Percentiles rank a stretch among this genome's conserved stretches.
These are phyloP conservation scores for Acleris holmiana DNA, from an alignment of 2,888 invertebrate genomes.

Conservation along the genomic window DNA sequence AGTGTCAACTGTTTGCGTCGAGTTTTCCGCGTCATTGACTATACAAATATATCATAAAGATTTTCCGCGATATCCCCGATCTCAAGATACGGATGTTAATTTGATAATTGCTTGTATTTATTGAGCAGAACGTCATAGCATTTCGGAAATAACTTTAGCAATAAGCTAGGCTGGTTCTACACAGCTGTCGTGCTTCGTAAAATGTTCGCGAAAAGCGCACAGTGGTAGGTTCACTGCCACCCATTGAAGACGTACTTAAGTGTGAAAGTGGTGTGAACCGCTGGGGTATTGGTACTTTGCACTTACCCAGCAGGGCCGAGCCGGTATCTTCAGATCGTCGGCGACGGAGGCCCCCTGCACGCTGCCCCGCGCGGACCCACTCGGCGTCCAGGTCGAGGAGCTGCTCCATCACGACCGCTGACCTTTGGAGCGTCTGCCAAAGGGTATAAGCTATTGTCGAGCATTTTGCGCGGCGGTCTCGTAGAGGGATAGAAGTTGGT, in stretches of 20 bases:
- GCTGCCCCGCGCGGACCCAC: constrained; percentile 9
- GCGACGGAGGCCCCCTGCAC: neutral
- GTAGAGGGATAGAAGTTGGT: no score
- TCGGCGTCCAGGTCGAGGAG: constrained; percentile 29
- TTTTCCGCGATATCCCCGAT: neutral
- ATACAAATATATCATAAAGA: constrained; percentile 7
- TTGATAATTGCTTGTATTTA: no score
- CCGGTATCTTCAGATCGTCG: constrained; percentile 12
- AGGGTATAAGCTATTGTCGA: no score
- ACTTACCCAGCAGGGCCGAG: neutral
- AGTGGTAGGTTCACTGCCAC: no score
- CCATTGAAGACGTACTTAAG: no score
- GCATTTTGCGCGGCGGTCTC: no score
- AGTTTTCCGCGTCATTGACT: constrained; percentile 6
- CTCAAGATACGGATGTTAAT: neutral
- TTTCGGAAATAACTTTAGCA: no score
- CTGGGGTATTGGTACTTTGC: neutral
- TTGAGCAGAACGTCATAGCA: no score
- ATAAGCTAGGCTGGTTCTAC: no score
- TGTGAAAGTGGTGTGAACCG: neutral
- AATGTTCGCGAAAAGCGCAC: no score
- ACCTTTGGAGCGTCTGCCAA: no score
- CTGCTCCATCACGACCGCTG: constrained; percentile 12
- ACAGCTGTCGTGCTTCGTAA: no score
- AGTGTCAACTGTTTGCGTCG: constrained; percentile 5